phyloP scores from a whole-genome alignment of 2,888 invertebrate genomes.

The Pilophorus perplexus region DNA sequence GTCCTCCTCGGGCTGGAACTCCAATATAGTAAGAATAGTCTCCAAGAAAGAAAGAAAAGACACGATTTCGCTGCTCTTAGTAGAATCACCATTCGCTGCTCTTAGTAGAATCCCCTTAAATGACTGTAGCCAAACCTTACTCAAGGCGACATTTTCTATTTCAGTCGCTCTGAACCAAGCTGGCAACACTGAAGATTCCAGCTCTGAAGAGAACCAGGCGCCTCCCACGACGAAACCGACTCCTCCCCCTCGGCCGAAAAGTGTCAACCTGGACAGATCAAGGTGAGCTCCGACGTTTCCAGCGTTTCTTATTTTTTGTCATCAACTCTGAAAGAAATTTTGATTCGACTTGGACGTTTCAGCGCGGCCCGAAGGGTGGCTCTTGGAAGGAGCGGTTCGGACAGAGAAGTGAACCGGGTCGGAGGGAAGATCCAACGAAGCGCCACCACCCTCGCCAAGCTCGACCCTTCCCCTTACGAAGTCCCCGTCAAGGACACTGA shows the following conservation, averaged over 20 bases:
- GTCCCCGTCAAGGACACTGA: slow-evolving; percentile 55
- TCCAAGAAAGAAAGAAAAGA: no score
- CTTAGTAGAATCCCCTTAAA: no score
- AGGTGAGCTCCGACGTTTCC: slow-evolving; percentile 45
- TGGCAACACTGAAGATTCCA: slow-evolving; percentile 74
- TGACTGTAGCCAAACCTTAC: no score
- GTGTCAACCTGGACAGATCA: slow-evolving; percentile 62
- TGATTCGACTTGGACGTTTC: no score
- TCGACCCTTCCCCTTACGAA: slow-evolving; percentile 54
- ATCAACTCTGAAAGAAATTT: no score
- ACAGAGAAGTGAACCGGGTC: slow-evolving; percentile 55
- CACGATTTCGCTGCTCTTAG: no score
- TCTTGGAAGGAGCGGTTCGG: slow-evolving; percentile 57
- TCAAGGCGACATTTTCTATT: slow-evolving; percentile 13
- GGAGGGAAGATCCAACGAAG: slow-evolving; percentile 46
- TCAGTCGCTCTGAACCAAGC: slow-evolving; percentile 66
- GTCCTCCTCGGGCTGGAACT: no score
- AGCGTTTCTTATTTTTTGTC: no score
- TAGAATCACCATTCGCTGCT: no score
- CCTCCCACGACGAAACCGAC: slow-evolving; percentile 42
- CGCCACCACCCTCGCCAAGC: slow-evolving; percentile 44
- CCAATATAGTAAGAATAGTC: no score
- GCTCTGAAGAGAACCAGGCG: slow-evolving; percentile 64
- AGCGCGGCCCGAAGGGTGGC: slow-evolving; percentile 36
- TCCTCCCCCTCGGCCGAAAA: slow-evolving; percentile 58